A percentile compares a stretch with the other conserved stretches of the same genome.
These are phyloP conservation scores for Heterohyrax brucei DNA, from an alignment of 2,797 vertebrate genomes.

Conservation along the genomic window DNA sequence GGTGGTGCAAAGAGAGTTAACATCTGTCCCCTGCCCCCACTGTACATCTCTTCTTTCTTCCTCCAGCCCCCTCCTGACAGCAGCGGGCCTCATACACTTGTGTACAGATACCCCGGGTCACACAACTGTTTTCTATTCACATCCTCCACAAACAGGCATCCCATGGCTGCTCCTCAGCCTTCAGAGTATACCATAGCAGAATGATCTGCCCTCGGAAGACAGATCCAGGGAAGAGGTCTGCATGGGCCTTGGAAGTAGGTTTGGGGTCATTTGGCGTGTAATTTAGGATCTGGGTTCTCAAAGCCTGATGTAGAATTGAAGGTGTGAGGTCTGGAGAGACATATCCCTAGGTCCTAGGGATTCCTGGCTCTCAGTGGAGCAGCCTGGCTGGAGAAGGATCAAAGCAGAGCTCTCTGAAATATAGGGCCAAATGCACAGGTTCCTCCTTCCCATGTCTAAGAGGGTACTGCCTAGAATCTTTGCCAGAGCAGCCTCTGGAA, in stretches of 20 bases:
- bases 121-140: not conserved
- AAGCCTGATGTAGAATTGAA: not conserved
- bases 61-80: not conserved
- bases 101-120: no score
- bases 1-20: not conserved
- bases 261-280: not conserved
- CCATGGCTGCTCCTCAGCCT: not conserved
- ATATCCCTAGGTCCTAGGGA: not conserved
- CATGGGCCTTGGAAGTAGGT: not conserved
- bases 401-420: not conserved
- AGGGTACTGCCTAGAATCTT: not conserved
- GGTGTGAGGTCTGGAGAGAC: not conserved
- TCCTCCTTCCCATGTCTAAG: not conserved
- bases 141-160: not conserved
- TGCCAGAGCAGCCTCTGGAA: no score
- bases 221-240: not conserved
- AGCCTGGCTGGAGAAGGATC: no score
- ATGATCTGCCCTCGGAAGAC: not conserved
- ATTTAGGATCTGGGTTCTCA: not conserved
- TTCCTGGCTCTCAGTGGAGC: not conserved
- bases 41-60: not conserved
- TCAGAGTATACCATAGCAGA: not conserved
- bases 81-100: fast-evolving
- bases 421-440: not conserved
- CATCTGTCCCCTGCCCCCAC: not conserved